A percentile compares a stretch with the other conserved stretches of the same genome.
phyloP scores from a whole-genome alignment of 1,140 invertebrate species.

The Manduca sexta region DNA sequence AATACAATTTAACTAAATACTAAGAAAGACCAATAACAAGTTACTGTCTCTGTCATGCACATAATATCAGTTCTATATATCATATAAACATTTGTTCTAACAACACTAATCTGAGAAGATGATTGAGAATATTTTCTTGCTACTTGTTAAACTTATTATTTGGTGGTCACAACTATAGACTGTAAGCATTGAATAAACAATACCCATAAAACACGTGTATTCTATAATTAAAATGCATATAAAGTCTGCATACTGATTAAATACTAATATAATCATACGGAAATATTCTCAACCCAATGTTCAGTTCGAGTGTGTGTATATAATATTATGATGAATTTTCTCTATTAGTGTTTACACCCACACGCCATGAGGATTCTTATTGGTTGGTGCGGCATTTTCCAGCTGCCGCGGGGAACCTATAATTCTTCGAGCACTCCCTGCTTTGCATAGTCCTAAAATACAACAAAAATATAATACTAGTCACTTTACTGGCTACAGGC shows the following conservation, averaged over 20 bases:
- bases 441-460: conserved; percentile 82
- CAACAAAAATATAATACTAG: neutral
- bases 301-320: no score
- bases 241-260: no score
- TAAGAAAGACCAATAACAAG: neutral
- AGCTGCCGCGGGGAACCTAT: conserved; percentile 92
- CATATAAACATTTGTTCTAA: neutral
- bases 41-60: no score
- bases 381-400: conserved; percentile 94
- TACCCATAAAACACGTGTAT: no score
- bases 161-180: neutral
- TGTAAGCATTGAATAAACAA: neutral
- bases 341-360: conserved; percentile 81
- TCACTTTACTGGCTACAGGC: no score
- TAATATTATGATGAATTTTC: no score
- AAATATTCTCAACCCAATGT: neutral
- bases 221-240: no score
- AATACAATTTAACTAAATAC: conserved; percentile 25
- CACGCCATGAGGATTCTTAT: conserved; percentile 96
- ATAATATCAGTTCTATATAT: no score
- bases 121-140: neutral
- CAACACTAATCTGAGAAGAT: neutral
- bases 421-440: conserved; percentile 90
- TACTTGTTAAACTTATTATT: neutral
- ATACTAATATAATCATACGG: no score